These are phyloP conservation scores for Ameiurus melas DNA, from an alignment of 2,113 vertebrate species.

Conservation along the genomic window DNA sequence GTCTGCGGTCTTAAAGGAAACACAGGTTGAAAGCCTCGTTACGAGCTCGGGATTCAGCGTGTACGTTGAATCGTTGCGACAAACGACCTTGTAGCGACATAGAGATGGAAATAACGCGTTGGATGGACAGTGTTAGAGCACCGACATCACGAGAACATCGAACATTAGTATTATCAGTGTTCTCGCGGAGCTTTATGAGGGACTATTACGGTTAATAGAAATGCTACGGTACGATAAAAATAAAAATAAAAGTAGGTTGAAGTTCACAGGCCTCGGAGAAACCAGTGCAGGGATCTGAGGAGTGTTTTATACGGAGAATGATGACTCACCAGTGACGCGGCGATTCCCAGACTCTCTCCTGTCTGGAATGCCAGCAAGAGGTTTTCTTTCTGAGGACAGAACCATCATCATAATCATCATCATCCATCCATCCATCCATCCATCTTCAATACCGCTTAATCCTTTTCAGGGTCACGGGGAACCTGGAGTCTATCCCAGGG, in stretches of 20 bases:
- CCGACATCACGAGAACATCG: not conserved
- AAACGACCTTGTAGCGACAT: not conserved
- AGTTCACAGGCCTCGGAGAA: not conserved
- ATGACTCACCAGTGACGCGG: conserved; percentile 66
- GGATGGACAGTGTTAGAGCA: too few relatives aligned
- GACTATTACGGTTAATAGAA: not conserved
- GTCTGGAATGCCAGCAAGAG: conserved; percentile 75
- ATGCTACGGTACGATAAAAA: not conserved
- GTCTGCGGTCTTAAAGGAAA: conserved; percentile 67
- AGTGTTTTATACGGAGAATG: not conserved
- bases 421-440: not conserved
- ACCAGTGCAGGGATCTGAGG: not conserved
- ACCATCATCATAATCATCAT: conserved; percentile 18
- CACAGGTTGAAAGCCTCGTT: conserved; percentile 1
- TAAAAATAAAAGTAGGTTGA: not conserved
- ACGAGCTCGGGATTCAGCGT: not conserved
- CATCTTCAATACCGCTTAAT: too few relatives aligned
- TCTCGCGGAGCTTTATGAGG: not conserved
- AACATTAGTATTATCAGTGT: too few relatives aligned
- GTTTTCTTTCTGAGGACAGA: conserved; percentile 68
- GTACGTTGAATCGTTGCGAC: too few relatives aligned
- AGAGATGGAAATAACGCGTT: not conserved
- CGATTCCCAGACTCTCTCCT: conserved; percentile 70
- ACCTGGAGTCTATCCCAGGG: too few relatives aligned
- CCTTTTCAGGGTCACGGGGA: too few relatives aligned